Conservation (phyloP, 2,113 vertebrate species). For the Paratilapia polleni region DNA sequence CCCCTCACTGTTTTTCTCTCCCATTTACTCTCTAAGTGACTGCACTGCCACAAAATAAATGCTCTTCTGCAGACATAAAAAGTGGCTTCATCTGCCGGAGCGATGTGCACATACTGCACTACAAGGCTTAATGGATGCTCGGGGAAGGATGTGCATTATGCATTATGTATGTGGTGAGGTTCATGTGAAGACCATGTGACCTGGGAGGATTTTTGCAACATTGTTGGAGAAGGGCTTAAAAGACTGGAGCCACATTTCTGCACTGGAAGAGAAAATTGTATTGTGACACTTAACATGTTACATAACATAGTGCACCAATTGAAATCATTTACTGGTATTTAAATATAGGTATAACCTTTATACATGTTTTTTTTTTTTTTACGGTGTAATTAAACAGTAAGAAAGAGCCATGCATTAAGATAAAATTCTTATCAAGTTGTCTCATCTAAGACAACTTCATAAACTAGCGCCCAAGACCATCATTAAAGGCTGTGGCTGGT, state of each 20-base stretch:
- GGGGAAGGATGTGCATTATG: slow-evolving; percentile 28
- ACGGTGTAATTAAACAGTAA: not conserved
- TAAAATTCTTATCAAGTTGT: too few relatives aligned
- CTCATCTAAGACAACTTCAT: not conserved
- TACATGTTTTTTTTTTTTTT: too few relatives aligned
- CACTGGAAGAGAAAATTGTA: not conserved
- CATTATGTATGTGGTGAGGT: not conserved
- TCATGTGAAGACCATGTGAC: not conserved
- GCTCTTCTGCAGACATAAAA: slow-evolving; percentile 15
- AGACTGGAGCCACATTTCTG: not conserved
- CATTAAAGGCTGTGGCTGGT: not conserved
- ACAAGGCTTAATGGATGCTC: slow-evolving; percentile 29
- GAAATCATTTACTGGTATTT: not conserved
- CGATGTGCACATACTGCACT: slow-evolving; percentile 18
- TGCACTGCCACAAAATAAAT: slow-evolving; percentile 18
- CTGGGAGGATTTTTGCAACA: not conserved
- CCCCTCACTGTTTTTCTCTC: slow-evolving; percentile 4
- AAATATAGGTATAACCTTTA: not conserved
- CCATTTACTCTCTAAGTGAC: slow-evolving; percentile 19
- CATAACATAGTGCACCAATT: not conserved
- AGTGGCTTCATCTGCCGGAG: not conserved
- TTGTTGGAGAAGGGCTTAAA: not conserved
- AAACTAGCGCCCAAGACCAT: not conserved
- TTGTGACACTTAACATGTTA: not conserved
- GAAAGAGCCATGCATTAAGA: not conserved